A percentile compares a stretch with the other conserved stretches of the same genome.
Conservation (phyloP, 2,113 vertebrate species). For the Plecturocebus donacophilus region DNA sequence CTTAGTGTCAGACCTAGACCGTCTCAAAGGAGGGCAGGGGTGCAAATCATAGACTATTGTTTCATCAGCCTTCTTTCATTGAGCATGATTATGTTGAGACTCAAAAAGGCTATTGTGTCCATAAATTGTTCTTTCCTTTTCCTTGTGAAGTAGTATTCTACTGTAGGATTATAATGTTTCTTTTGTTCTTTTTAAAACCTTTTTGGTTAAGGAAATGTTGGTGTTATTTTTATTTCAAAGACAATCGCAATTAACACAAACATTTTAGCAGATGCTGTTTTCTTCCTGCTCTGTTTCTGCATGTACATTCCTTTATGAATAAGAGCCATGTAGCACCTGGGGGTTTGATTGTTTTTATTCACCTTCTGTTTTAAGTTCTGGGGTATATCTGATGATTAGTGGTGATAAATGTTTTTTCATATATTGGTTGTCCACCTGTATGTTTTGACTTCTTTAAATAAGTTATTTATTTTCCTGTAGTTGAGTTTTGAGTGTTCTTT, state of each 20-base stretch:
- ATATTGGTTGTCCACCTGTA: background rate
- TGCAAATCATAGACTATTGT: too few species aligned
- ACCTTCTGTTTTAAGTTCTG: too few species aligned
- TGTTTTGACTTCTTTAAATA: background rate
- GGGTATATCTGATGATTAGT: too few species aligned
- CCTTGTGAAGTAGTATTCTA: background rate
- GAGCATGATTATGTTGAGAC: too few species aligned
- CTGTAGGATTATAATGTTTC: background rate
- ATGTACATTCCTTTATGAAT: background rate
- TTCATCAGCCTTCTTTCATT: background rate
- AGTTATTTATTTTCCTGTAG: background rate
- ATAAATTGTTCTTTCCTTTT: background rate
- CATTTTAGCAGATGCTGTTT: fast-evolving
- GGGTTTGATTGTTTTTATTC: background rate
- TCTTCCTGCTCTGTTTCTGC: background rate
- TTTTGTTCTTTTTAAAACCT: too few species aligned
- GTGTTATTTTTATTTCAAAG: background rate
- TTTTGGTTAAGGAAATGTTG: too few species aligned
- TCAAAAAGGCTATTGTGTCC: background rate
- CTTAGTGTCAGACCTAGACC: too few species aligned
- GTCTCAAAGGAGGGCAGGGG: too few species aligned
- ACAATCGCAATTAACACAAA: too few species aligned
- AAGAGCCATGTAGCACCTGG: background rate
- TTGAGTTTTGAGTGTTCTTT: background rate
- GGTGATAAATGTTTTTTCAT: too few species aligned